A percentile compares a stretch with the other conserved stretches of the same genome.
Evolutionary conservation across 1,140 invertebrate species (phyloP).

Genomic region (Brachionus asplanchnoidis): DNA sequence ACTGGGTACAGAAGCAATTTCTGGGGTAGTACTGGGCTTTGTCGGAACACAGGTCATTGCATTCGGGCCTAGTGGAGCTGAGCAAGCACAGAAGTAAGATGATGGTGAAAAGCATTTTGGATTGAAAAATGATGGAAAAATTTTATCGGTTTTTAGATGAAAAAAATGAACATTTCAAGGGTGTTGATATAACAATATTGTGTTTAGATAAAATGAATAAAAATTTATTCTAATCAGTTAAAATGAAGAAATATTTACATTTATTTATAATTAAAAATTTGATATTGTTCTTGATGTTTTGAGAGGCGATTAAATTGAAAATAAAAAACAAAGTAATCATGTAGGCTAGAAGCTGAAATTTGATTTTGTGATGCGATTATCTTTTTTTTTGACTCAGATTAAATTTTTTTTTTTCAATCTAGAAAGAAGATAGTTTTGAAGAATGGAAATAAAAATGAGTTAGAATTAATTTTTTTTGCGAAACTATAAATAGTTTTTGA

Average conservation of each 20-base stretch:
- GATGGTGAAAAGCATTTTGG: neutral
- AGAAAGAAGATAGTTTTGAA: neutral
- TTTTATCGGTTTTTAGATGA: neutral
- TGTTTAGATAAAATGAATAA: neutral
- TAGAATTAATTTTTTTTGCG: too few species aligned
- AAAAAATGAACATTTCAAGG: neutral
- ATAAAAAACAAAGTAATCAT: neutral
- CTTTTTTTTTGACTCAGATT: neutral
- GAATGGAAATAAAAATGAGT: neutral
- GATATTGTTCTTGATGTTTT: neutral
- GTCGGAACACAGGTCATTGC: neutral
- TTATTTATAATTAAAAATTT: conserved; percentile 1
- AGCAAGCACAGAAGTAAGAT: neutral
- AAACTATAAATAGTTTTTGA: too few species aligned
- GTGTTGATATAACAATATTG: conserved; percentile 14
- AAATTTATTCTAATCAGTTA: neutral
- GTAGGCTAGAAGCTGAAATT: neutral
- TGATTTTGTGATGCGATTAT: neutral
- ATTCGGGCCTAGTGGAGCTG: neutral
- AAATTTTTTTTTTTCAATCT: neutral
- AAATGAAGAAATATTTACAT: neutral
- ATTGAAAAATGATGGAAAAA: neutral
- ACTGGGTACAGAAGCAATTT: conserved; percentile 15
- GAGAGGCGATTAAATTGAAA: neutral
- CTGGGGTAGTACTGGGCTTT: neutral